phyloP scores from a whole-genome alignment of 2,888 invertebrate genomes.

The Drosophila pseudotakahashii region DNA sequence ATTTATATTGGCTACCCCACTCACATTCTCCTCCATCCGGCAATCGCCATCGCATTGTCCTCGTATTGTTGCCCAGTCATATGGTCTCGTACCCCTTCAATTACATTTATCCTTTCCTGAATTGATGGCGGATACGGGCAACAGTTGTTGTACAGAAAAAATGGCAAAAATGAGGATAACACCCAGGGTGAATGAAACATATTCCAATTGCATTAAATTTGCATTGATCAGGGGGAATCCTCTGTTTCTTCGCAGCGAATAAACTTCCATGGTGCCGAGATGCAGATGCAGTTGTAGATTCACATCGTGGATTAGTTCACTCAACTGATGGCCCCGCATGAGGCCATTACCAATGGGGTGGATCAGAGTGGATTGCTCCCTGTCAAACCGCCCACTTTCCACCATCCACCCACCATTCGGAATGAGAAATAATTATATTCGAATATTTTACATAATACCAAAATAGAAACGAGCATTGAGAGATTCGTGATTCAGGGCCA shows the following conservation, averaged over 20 bases:
- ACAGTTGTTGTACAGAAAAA: conserved; percentile 9
- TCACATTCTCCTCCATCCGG: background rate
- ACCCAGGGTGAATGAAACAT: conserved; percentile 25
- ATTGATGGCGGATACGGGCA: conserved; percentile 12
- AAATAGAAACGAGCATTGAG: conserved; percentile 30
- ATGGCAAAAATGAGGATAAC: background rate
- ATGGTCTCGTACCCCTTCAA: conserved; percentile 30
- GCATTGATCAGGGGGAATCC: conserved; percentile 55
- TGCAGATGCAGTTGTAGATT: conserved; percentile 40
- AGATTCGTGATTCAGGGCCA: conserved; percentile 28
- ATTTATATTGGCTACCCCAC: conserved; percentile 14
- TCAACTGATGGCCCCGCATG: conserved; percentile 22
- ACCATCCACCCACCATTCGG: background rate
- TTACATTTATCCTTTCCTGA: conserved; percentile 46
- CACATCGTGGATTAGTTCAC: conserved; percentile 48
- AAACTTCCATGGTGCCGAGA: conserved; percentile 46
- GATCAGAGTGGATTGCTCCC: conserved; percentile 63
- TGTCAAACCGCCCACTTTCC: background rate
- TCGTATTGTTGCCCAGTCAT: conserved; percentile 12
- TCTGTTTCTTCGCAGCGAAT: conserved; percentile 39
- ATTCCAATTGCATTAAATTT: conserved; percentile 62
- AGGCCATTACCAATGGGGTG: conserved; percentile 7
- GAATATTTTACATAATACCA: conserved; percentile 31
- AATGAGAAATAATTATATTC: conserved; percentile 41
- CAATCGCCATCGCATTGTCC: conserved; percentile 24